These are phyloP conservation scores for Dyspetes luteomarginatus DNA, from an alignment of 2,888 invertebrate genomes.

Conservation along the genomic window DNA sequence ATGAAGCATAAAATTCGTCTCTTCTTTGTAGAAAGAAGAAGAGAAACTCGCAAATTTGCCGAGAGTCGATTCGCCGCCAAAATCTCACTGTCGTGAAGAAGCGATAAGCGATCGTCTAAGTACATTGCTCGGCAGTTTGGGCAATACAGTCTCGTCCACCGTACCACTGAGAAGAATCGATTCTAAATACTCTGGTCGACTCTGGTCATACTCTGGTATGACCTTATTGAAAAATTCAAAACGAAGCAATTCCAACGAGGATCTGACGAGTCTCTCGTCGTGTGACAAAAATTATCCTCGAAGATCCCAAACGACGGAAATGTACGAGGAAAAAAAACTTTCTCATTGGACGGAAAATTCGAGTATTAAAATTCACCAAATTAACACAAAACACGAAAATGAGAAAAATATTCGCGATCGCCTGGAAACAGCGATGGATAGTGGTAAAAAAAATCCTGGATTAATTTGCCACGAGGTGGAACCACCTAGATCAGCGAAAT, in stretches of 20 bases:
- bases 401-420: neutral
- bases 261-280: slow-evolving; percentile 77
- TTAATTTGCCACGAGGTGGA: slow-evolving; percentile 35
- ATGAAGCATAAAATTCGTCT: neutral
- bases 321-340: slow-evolving; percentile 41
- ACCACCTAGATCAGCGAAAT: slow-evolving; percentile 22
- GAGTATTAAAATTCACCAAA: neutral
- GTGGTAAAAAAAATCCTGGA: neutral
- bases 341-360: neutral
- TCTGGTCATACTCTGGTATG: too few relatives aligned
- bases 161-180: slow-evolving; percentile 58
- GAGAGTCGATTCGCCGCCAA: neutral
- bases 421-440: neutral
- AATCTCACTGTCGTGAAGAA: slow-evolving; percentile 34
- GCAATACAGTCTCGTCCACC: slow-evolving; percentile 49
- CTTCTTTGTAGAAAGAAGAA: neutral
- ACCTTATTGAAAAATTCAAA: slow-evolving; percentile 68
- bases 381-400: neutral
- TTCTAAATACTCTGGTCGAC: slow-evolving; percentile 52
- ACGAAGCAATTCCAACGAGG: slow-evolving; percentile 84
- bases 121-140: slow-evolving; percentile 41
- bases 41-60: slow-evolving; percentile 1
- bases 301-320: slow-evolving; percentile 49
- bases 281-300: slow-evolving; percentile 68
- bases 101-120: slow-evolving; percentile 58